Conservation (phyloP, 2,888 invertebrate species). For the Cheilosia vernalis region DNA sequence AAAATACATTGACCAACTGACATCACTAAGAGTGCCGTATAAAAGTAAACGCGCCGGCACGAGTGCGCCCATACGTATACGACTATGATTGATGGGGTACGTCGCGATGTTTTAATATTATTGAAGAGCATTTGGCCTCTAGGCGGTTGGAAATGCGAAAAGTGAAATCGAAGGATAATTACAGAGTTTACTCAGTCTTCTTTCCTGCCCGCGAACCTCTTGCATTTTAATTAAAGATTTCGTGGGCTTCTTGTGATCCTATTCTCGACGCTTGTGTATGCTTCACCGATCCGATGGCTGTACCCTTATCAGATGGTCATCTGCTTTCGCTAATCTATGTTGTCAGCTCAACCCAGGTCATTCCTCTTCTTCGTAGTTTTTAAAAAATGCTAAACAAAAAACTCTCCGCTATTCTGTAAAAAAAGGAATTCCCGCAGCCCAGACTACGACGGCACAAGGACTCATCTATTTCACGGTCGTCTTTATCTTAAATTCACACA, state of each 20-base stretch:
- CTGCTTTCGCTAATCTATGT: conserved; percentile 53
- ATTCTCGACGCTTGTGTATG: conserved; percentile 28
- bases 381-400: conserved; percentile 22
- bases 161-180: conserved; percentile 65
- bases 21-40: conserved; percentile 36
- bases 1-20: conserved; percentile 72
- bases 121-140: conserved; percentile 57
- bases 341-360: conserved; percentile 63
- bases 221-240: conserved; percentile 67
- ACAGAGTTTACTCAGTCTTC: conserved; percentile 64
- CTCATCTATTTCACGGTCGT: conserved; percentile 73
- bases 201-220: conserved; percentile 24
- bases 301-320: conserved; percentile 55
- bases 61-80: not conserved
- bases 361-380: conserved; percentile 55
- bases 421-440: conserved; percentile 50
- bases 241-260: conserved; percentile 18
- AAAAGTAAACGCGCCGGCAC: not conserved
- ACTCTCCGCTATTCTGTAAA: conserved; percentile 12
- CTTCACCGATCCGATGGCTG: conserved; percentile 48
- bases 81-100: conserved; percentile 66
- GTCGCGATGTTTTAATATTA: conserved; percentile 50
- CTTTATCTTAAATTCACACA: conserved; percentile 73
- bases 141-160: conserved; percentile 6
- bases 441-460: conserved; percentile 38